Evolutionary conservation across 2,113 vertebrate species (phyloP), one percentile per base, ranked within the genome.

Genomic region (Dasyurus viverrinus): DNA sequence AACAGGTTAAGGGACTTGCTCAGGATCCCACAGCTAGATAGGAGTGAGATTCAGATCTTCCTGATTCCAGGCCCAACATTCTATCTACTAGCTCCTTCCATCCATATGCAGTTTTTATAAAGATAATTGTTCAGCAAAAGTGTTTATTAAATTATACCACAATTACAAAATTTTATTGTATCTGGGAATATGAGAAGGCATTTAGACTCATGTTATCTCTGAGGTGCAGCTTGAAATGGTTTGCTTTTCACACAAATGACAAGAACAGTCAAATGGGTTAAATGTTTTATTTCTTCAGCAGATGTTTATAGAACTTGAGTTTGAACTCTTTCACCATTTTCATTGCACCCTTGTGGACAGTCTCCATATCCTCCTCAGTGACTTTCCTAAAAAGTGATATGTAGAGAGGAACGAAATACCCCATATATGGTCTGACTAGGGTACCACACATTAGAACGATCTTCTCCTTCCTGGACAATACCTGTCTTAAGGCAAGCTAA

Each of bases 91-190:
- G 23, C 55, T 54, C 57, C 92, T 93, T 22, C 93, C 11, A 50
- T 48, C 54, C 84, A 89, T 97, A 90, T 94, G 46, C 93, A 93
- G 94, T 97, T 97, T 97, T 97, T 96, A 97, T 97, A 97, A 97
- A 97, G 95, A 96, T 97, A 97, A 97, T 97, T 97, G 95, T 96
- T 97, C 95, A 98, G 76, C 53, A 96, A 93, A 91, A 91, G 76
- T 47, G 92, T 50, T 97, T 95, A 94, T 94, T n/a, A 76, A 76
- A 76, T 93, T 94, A 93, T 96, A 96, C 96, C 96, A 96, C 42
- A 76, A 76, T n/a, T n/a, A 76, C 14, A 68, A 68, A 5, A 76
- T 76, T n/a, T n/a, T 76, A 90, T 60, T 95, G 95, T 93, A 98
- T 95, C 95, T 98, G 98, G 95, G 93, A 95, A 94, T 90, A 89